Evolutionary conservation across 2,797 vertebrate species (phyloP).

Genomic region (Cheirogaleus major): DNA sequence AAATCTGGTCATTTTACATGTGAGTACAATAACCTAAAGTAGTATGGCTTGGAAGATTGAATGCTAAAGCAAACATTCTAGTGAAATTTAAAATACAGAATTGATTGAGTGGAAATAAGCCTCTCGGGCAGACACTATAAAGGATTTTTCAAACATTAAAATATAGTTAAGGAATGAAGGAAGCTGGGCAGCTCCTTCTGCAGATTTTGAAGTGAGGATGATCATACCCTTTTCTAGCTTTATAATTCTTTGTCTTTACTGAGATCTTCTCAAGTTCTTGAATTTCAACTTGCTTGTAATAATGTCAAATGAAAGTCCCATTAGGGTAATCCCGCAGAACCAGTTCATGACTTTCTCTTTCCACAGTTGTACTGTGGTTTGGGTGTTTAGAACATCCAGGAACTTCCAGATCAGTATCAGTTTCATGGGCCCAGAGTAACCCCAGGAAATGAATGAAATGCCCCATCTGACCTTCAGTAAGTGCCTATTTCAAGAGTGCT

Average conservation of each 20-base stretch:
- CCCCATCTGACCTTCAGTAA: neutral
- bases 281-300: conserved; percentile 11
- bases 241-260: neutral
- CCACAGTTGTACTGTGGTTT: neutral
- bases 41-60: neutral
- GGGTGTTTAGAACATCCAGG: neutral
- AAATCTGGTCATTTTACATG: neutral
- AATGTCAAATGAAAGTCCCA: neutral
- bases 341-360: neutral
- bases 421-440: neutral
- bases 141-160: neutral
- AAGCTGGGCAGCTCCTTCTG: neutral
- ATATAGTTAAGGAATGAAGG: neutral
- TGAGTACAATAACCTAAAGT: neutral
- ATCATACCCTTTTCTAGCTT: neutral
- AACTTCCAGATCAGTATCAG: neutral
- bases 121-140: neutral
- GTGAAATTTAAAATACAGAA: neutral
- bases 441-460: conserved; percentile 37
- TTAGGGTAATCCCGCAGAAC: neutral
- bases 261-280: conserved; percentile 14
- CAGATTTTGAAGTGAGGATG: neutral
- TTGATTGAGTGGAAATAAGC: neutral
- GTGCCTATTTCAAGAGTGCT: neutral
- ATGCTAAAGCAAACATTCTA: neutral